A percentile compares a stretch with the other conserved stretches of the same genome.
Conservation (phyloP, 2,797 vertebrate genomes). For the Enteromius thamalakanensis region DNA sequence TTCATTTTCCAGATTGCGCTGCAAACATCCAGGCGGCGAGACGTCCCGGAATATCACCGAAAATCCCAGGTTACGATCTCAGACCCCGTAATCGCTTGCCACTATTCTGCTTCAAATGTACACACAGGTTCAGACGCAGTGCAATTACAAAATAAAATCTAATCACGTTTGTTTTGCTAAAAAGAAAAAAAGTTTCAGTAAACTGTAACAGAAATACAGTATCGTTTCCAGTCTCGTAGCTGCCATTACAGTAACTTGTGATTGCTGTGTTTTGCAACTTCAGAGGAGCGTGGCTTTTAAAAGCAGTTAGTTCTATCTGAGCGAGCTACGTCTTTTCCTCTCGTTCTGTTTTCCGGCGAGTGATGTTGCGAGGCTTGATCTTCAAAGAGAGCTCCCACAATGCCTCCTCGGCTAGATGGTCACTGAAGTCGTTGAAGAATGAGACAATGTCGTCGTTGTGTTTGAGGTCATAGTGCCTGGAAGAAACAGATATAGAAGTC, state of each 20-base stretch:
- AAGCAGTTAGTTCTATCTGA: slow-evolving; percentile 10
- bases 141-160: slow-evolving; percentile 37
- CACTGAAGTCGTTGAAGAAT: slow-evolving; percentile 99
- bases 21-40: slow-evolving; percentile 33
- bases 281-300: neutral
- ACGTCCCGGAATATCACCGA: neutral
- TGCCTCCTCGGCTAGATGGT: slow-evolving; percentile 97
- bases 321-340: slow-evolving; percentile 92
- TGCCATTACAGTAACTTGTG: slow-evolving; percentile 59
- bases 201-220: slow-evolving; percentile 57
- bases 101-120: slow-evolving; percentile 11
- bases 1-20: slow-evolving; percentile 5
- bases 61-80: slow-evolving; percentile 13
- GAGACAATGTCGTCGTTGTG: slow-evolving; percentile 95
- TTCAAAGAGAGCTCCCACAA: slow-evolving; percentile 99
- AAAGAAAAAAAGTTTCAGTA: slow-evolving; percentile 50
- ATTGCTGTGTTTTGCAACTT: slow-evolving; percentile 39
- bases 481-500: slow-evolving; percentile 6
- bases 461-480: slow-evolving; percentile 95
- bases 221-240: slow-evolving; percentile 56
- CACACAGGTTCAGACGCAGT: slow-evolving; percentile 45
- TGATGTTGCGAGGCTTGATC: slow-evolving; percentile 95
- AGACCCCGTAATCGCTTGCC: slow-evolving; percentile 25
- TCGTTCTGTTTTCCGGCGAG: slow-evolving; percentile 90
- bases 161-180: slow-evolving; percentile 10